A percentile compares a stretch with the other conserved stretches of the same genome.
These are phyloP conservation scores for Hanleya hanleyi DNA, from an alignment of 2,888 invertebrate species.

Conservation along the genomic window DNA sequence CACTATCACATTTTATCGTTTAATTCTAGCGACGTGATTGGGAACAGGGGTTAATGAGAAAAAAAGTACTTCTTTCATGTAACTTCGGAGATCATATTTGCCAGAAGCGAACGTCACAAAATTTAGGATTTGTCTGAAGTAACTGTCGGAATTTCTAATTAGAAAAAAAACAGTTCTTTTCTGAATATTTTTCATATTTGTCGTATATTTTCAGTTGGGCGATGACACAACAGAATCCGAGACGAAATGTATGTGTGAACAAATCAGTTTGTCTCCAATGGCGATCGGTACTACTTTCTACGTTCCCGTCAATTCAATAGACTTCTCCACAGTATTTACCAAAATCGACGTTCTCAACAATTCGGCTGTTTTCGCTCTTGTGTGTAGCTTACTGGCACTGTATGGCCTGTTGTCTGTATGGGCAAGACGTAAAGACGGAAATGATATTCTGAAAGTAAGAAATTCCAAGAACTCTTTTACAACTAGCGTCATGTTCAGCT, in stretches of 20 bases:
- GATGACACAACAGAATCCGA: neutral
- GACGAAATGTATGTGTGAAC: neutral
- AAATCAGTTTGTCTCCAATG: neutral
- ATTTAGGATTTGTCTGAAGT: too few species aligned
- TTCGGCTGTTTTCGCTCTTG: slow-evolving; percentile 69
- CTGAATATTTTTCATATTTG: too few species aligned
- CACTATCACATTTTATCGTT: too few species aligned
- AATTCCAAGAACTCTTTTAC: too few species aligned
- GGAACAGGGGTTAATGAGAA: too few species aligned
- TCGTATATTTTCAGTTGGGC: neutral
- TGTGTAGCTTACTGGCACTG: slow-evolving; percentile 61
- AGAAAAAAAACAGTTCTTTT: too few species aligned
- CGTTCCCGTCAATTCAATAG: slow-evolving; percentile 70
- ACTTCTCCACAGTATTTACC: slow-evolving; percentile 72
- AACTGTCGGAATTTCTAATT: too few species aligned
- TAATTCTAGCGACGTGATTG: too few species aligned
- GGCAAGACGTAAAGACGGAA: slow-evolving; percentile 68
- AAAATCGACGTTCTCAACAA: slow-evolving; percentile 69
- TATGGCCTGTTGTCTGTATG: slow-evolving; percentile 67
- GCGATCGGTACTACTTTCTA: slow-evolving; percentile 63
- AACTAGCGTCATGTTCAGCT: too few species aligned
- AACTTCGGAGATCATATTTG: too few species aligned
- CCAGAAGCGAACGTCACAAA: too few species aligned
- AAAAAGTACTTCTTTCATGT: too few species aligned
- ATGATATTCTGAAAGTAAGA: slow-evolving; percentile 64